These are phyloP conservation scores for Lottia gigantea DNA, from an alignment of 2,888 invertebrate genomes.

Conservation along the genomic window DNA sequence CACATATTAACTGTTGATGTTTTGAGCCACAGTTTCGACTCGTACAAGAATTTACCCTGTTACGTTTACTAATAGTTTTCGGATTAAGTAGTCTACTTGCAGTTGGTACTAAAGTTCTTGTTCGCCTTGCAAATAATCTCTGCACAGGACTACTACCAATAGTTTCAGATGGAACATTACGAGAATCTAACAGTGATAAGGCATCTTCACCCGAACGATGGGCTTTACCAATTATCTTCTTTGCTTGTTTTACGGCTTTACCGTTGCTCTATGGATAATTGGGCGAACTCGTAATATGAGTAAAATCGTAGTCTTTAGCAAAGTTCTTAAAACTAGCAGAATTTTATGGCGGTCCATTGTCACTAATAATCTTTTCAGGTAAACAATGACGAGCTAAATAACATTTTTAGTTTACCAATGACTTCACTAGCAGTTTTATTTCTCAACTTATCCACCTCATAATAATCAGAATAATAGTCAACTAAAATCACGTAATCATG, in stretches of 20 bases:
- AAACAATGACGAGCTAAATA: not conserved
- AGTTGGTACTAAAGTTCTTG: not conserved
- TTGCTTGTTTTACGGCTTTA: not conserved
- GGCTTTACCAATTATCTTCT: not conserved
- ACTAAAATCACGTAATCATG: not conserved
- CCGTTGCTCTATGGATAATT: not conserved
- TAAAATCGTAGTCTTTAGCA: not conserved
- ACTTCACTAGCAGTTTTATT: not conserved
- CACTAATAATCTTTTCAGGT: not conserved
- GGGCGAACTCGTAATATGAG: not conserved
- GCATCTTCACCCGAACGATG: not conserved
- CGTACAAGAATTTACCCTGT: no score
- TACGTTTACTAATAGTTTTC: not conserved
- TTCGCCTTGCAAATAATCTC: not conserved
- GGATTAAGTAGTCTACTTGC: not conserved
- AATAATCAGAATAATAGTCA: constrained; percentile 5
- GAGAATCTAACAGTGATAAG: not conserved
- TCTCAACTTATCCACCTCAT: not conserved
- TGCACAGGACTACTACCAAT: not conserved
- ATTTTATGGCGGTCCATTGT: not conserved
- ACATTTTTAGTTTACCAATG: not conserved
- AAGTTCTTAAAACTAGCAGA: not conserved
- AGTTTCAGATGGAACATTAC: not conserved
- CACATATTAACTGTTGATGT: not conserved
- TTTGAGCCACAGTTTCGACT: not conserved